Conservation (phyloP, 2,797 vertebrate genomes). For the Melanotaenia nigrans region DNA sequence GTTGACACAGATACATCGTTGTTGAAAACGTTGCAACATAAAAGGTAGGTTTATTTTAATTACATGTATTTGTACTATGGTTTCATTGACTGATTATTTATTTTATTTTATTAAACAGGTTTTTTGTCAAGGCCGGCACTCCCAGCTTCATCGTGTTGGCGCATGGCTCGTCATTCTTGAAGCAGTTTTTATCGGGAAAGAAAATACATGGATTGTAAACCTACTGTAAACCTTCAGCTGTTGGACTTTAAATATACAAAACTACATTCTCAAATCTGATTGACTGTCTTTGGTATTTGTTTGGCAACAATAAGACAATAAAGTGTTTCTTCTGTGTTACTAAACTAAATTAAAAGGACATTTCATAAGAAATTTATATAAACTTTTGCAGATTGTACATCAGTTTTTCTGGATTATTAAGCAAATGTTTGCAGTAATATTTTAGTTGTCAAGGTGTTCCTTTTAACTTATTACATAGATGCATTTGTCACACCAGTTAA, state of each 20-base stretch:
- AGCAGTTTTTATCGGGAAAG: slow-evolving; percentile 86
- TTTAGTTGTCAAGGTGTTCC: no score
- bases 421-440: no score
- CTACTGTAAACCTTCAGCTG: not conserved
- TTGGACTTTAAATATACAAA: not conserved
- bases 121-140: slow-evolving; percentile 87
- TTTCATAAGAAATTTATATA: no score
- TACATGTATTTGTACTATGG: not conserved
- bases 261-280: not conserved
- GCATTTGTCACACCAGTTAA: no score
- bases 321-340: not conserved
- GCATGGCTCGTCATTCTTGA: slow-evolving; percentile 82
- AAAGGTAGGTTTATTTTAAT: slow-evolving; percentile 79
- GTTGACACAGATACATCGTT: slow-evolving; percentile 82
- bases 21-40: slow-evolving; percentile 85
- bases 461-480: no score
- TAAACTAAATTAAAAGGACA: no score
- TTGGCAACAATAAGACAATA: not conserved
- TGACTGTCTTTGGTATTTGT: not conserved
- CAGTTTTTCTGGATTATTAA: no score
- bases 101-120: slow-evolving; percentile 78
- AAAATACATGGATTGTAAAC: slow-evolving; percentile 77
- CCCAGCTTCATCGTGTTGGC: slow-evolving; percentile 89
- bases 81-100: not conserved
- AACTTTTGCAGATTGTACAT: no score